Base-by-base conservation (phyloP, 2,113 vertebrate genomes). In the Channa argus region DNA sequence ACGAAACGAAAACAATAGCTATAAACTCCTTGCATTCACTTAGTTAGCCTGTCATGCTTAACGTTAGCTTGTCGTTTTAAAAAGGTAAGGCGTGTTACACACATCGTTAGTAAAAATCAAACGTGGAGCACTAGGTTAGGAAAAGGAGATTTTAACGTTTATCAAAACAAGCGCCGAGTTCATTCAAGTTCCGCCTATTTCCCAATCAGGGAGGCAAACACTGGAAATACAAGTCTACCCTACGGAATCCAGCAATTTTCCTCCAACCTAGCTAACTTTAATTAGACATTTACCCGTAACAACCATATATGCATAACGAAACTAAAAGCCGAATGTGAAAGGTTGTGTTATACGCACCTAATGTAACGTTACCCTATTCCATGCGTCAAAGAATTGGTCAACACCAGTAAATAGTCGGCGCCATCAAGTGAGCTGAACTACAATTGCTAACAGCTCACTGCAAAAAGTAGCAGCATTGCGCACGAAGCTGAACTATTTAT, bases 321-420 rank as follows among this genome's bases (percentile, higher is more conserved):
- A 24, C 24, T 24, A 24, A 24, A 24, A 24, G 24, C 24, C 24
- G 24, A 24, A 24, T 24, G 24, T 24, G 24, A 24, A 24, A 24
- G 0, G 24, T 0, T 3, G 14, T 11, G 5, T 41, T 13, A 2
- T 6, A 11, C 1, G 1, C 1, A 41, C 5, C 9, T 24, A 44
- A 4, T 0, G 6, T 2, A 13, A 0, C 0, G 43, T 34, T 41
- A 41, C 39, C 6, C 4, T 41, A 41, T 41, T 7, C 39, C 39
- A 41, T 5, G 71, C 88, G 83, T 79, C 79, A 74, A 83, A 58
- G 34, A 58, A 60, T 50, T 45, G 53, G 36, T 67, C 45, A 5
- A 49, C 74, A 15, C 90, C 89, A 90, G 78, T 59, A 87, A 83
- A 69, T 90, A 89, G 83, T 88, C 87, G 83, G 88, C 87, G 87